Evolutionary conservation across 2,113 vertebrate species (phyloP), one percentile per base, ranked within the genome.

Genomic region (Noctilio leporinus): DNA sequence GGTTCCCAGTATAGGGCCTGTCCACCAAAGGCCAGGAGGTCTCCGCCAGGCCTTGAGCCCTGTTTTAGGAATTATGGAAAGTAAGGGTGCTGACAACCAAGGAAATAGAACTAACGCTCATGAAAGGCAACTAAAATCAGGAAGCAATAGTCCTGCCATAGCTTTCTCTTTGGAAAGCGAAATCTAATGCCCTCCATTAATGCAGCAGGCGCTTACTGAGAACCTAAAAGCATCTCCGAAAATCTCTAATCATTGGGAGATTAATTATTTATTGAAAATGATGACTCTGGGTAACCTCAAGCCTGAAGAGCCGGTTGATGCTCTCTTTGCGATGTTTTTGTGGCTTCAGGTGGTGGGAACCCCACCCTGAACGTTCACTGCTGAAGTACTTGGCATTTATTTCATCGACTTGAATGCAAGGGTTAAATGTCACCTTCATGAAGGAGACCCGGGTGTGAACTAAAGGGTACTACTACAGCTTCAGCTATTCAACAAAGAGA

Each of bases 241-340:
- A 89, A 43, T 62, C 67, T 81, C 28, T 17, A 33, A 19, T 49
- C 75, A 30, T 55, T 67, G 49, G 43, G 45, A 73, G 80, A 57
- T 51, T 43, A 30, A 59, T 81, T 70, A 73, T 78, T 91, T 89
- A 64, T 86, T 57, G 33, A 72, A 92, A 80, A 92, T 40, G 16
- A 40, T 10, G 40, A 26, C 9, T 65, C 20, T 77, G 59, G 49
- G 35, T 62, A 30, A 86, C 73, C 55, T 92, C 40, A 53, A 53
- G 9, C n/a, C 55, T 57, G 11, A 77, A 76, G 40, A 89, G 38
- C 16, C 43, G 26, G 20, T 62, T 28, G 65, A 55, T 11, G 40
- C 90, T n/a, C 87, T 82, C 57, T 72, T 16, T 15, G 22, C 55
- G 62, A 45, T 47, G n/a, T 30, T 64, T 91, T 75, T 7, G 51